phyloP scores from a whole-genome alignment of 2,113 vertebrate species.

The Oriolus oriolus region DNA sequence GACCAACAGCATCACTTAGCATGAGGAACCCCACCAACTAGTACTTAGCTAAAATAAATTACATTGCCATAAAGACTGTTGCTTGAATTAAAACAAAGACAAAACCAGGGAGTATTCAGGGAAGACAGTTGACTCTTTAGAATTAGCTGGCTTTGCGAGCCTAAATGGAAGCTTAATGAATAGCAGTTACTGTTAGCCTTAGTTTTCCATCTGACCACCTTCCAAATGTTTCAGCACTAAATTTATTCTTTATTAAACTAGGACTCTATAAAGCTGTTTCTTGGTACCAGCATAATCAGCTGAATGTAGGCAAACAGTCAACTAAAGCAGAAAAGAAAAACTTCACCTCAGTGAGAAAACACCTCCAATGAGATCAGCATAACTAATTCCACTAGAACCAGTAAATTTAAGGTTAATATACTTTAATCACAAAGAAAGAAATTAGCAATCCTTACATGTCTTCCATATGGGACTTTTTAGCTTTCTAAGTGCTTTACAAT shows the following conservation, averaged over 20 bases:
- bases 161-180: neutral
- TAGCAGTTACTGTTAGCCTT: neutral
- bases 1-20: neutral
- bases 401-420: neutral
- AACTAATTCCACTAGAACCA: neutral
- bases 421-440: neutral
- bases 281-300: neutral
- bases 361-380: neutral
- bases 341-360: neutral
- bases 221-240: neutral
- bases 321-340: neutral
- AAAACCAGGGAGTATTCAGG: neutral
- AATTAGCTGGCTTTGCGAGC: neutral
- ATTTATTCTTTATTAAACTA: neutral
- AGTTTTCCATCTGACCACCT: neutral
- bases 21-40: neutral
- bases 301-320: neutral
- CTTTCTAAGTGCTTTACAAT: neutral
- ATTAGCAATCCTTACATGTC: neutral
- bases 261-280: neutral
- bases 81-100: neutral
- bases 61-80: neutral
- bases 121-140: neutral
- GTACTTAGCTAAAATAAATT: neutral
- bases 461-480: neutral